A percentile compares a stretch with the other conserved stretches of the same genome.
These are phyloP conservation scores for Whitmania pigra DNA, from an alignment of 1,140 invertebrate genomes.

Conservation along the genomic window DNA sequence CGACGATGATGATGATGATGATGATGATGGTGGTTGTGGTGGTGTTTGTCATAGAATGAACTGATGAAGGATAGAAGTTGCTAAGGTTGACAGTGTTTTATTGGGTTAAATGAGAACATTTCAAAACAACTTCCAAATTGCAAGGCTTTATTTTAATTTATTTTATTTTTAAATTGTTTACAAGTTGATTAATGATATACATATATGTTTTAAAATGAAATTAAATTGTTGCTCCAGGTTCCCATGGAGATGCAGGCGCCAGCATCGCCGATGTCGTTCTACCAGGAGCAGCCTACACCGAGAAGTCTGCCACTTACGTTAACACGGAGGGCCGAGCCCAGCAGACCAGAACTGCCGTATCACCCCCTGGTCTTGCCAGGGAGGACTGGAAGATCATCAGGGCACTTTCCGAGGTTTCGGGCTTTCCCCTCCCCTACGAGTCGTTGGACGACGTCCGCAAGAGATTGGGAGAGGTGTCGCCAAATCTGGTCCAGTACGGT, in stretches of 20 bases:
- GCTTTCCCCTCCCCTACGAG: slow-evolving; percentile 74
- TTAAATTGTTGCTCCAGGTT: slow-evolving; percentile 50
- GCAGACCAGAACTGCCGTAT: slow-evolving; percentile 75
- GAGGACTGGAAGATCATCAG: slow-evolving; percentile 98
- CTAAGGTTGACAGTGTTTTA: too few species aligned
- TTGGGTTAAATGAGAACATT: too few species aligned
- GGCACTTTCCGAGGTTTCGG: slow-evolving; percentile 70
- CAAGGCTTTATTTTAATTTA: too few species aligned
- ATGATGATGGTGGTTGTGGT: too few species aligned
- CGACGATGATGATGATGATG: too few species aligned
- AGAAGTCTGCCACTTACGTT: slow-evolving; percentile 89
- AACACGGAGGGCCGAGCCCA: slow-evolving; percentile 96
- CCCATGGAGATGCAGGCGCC: slow-evolving; percentile 89
- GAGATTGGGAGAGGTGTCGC: slow-evolving; percentile 70
- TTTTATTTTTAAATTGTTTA: too few species aligned
- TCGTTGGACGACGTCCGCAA: slow-evolving; percentile 66
- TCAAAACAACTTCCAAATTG: too few species aligned
- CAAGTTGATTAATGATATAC: too few species aligned
- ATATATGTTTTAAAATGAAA: too few species aligned
- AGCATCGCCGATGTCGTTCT: slow-evolving; percentile 81
- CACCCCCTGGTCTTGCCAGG: slow-evolving; percentile 79
- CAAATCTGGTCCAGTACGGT: slow-evolving; percentile 72
- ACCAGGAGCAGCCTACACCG: slow-evolving; percentile 91
- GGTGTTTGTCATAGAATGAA: too few species aligned
- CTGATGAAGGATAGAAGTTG: too few species aligned